Base-by-base conservation (phyloP, 1,140 invertebrate species). In the Drosophila kikkawai region DNA sequence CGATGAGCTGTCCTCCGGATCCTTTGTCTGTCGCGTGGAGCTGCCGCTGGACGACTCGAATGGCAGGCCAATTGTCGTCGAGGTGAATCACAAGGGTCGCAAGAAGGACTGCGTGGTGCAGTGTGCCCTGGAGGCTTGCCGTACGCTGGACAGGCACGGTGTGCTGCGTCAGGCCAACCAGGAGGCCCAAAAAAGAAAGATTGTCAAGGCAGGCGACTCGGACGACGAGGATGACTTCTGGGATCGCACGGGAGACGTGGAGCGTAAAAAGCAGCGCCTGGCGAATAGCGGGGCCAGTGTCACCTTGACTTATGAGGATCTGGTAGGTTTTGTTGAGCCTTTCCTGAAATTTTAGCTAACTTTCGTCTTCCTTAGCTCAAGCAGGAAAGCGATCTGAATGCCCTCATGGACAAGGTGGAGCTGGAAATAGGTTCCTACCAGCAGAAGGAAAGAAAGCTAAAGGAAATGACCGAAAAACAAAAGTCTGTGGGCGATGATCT, bases 141-240 rank as follows among this genome's bases (percentile, higher is more conserved):
- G 97, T 79, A 96, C 98, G 17, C 94, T 99, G 2, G 98, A 99
- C 92, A 94, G 96, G 59, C 94, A 96, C 70, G 97, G 97, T 4
- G 93, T 97, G 19, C 93, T 98, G 4, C 93, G 97, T 47, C 96
- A 97, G 93, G 95, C 97, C 0, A 95, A 95, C 80, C 96, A 97
- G 91, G 91, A 92, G 56, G 96, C 41, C 93, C 95, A 75, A 15
- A 96, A 96, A 61, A 93, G 95, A 9, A 97, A 97, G 91, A 90
- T 81, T 29, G 22, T 66, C 3, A 87, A 90, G 93, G n/a, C 68
- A 15, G 69, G 59, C 0, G 97, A 99, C 88, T 98, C 97, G n/a
- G 99, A 99, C 92, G 99, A 99, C 71, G 85, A 87, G n/a, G 99
- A 99, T 93, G 97, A 96, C 17, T 99, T 97, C 93, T 94, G 99